Base-by-base conservation (phyloP, 1,140 invertebrate genomes). In the Rhyzopertha dominica region DNA sequence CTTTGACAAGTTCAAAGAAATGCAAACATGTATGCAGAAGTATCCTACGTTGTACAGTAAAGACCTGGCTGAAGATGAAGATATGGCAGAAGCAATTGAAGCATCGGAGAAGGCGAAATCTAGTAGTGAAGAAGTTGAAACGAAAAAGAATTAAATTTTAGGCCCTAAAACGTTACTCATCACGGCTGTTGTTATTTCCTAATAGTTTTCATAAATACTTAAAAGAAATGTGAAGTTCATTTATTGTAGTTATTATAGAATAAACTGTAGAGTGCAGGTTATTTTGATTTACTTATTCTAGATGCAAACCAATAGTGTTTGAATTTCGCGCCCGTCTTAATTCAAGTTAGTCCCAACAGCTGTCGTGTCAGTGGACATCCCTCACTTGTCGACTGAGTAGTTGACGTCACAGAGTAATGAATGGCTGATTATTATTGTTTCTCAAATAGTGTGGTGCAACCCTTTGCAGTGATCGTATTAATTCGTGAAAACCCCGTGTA, bases 11-110 rank as follows among this genome's bases (percentile, higher is more conserved):
- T 97, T 97, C 70, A 84, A 83, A 62, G 78, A 76, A 23, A 95
- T 97, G 92, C 89, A 93, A 58, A 74, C 81, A n/a, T 98, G 95
- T 65, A 95, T 97, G 85, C 66, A 79, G 2, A 72, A 86, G 42
- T 96, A 87, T 76, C 93, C 94, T 1, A 80, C 83, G 5, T 69
- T 96, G 9, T 97, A 96, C 67, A 83, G 81, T 43, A 82, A 78
- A 51, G 72, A 80, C 17, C 46, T 67, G 13, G 66, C 68, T 12
- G 68, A 68, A 23, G 74, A 78, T 24, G 75, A 79, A 29, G 78
- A 81, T 38, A 38, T 63, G 4, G 17, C 43, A 2, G 49, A 47
- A 36, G 41, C 40, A 17, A 29, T 42, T 30, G 39, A 36, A 20
- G 1, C 35, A 28, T 47, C 37, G 0, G 47, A 49, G 28, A 29